phyloP scores from a whole-genome alignment of 1,140 invertebrate species.

The Centruroides sculpturatus region DNA sequence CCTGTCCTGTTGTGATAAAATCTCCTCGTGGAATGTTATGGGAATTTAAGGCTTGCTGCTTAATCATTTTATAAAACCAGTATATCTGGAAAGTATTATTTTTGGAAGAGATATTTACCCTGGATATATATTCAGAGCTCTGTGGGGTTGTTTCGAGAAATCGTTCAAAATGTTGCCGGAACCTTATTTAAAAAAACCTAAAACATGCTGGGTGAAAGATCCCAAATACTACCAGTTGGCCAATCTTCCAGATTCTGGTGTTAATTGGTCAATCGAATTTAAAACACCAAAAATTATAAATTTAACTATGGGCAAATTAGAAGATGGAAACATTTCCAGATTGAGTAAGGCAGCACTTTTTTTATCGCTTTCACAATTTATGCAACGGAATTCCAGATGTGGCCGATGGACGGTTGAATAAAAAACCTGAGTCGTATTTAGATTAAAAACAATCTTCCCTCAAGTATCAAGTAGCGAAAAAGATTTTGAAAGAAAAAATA shows the following conservation, averaged over 20 bases:
- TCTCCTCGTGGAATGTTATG: slow-evolving; percentile 34
- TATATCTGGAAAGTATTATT: slow-evolving; percentile 32
- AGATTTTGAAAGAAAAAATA: no score
- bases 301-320: slow-evolving; percentile 26
- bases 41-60: slow-evolving; percentile 36
- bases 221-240: slow-evolving; percentile 14
- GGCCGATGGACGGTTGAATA: no score
- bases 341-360: slow-evolving; percentile 27
- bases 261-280: slow-evolving; percentile 32
- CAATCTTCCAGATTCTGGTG: slow-evolving; percentile 22
- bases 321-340: slow-evolving; percentile 26
- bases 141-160: slow-evolving; percentile 30
- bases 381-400: no score
- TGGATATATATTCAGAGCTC: slow-evolving; percentile 30
- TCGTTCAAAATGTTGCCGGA: slow-evolving; percentile 20
- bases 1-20: slow-evolving; percentile 39
- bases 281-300: slow-evolving; percentile 28
- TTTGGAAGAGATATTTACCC: slow-evolving; percentile 32
- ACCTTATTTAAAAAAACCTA: slow-evolving; percentile 27
- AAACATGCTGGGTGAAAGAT: slow-evolving; percentile 31
- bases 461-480: slow-evolving; percentile 28
- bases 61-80: slow-evolving; percentile 28
- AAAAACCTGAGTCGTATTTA: slow-evolving; percentile 15
- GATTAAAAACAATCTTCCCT: slow-evolving; percentile 24
- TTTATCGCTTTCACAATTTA: slow-evolving; percentile 23